Conservation (phyloP, 2,113 vertebrate species). For the Charadrius vociferus region DNA sequence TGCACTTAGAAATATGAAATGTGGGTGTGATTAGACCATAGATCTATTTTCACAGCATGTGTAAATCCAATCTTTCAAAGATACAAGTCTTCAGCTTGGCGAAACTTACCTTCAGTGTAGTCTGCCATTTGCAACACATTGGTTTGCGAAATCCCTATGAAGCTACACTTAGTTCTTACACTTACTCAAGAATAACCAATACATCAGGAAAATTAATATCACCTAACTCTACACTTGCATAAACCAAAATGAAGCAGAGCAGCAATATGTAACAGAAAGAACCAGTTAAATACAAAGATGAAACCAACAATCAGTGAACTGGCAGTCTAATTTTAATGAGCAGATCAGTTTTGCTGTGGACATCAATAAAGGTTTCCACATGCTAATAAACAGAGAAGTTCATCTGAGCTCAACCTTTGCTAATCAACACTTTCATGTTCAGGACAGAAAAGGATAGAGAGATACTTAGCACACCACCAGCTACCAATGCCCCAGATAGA, state of each 20-base stretch:
- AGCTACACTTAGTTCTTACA: background rate
- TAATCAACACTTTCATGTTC: background rate
- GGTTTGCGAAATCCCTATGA: background rate
- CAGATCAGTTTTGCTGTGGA: background rate
- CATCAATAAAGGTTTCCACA: background rate
- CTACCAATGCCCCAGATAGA: background rate
- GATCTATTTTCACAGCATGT: background rate
- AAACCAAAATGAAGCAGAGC: background rate
- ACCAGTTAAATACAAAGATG: background rate
- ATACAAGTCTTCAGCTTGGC: background rate
- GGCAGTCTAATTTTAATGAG: background rate
- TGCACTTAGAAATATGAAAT: background rate
- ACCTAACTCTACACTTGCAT: background rate
- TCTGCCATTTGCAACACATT: background rate
- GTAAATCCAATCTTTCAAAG: background rate
- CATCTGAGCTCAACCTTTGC: background rate
- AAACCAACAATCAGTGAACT: background rate
- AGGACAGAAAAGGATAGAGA: fast-evolving
- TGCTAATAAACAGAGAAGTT: background rate
- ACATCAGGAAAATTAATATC: background rate
- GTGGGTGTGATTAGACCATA: background rate
- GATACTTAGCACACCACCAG: background rate
- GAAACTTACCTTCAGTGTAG: background rate
- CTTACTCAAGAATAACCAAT: background rate
- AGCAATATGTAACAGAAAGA: background rate